These are phyloP conservation scores for Carterocephalus palaemon DNA, from an alignment of 2,888 invertebrate species.

Conservation along the genomic window DNA sequence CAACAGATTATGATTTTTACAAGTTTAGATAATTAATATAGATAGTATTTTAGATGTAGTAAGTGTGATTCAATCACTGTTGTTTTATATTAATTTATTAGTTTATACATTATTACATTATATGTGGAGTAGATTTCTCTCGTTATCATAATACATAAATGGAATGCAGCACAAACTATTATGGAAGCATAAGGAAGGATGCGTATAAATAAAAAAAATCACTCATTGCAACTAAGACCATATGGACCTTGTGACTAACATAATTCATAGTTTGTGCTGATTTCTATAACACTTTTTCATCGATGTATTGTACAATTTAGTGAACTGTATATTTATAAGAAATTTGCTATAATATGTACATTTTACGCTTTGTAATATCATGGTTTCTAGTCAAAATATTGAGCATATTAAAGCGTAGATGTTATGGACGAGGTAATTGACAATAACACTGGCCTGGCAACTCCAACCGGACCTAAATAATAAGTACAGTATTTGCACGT, in stretches of 20 bases:
- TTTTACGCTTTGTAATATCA: conserved; percentile 75
- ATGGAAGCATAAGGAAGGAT: conserved; percentile 27
- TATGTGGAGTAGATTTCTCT: conserved; percentile 29
- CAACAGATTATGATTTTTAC: conserved; percentile 16
- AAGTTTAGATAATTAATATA: conserved; percentile 30
- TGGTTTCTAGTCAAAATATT: conserved; percentile 80
- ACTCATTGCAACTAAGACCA: too few species aligned
- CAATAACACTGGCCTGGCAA: conserved; percentile 74
- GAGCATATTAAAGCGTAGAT: conserved; percentile 76
- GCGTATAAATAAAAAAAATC: too few species aligned
- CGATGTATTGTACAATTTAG: conserved; percentile 75
- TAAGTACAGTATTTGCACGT: conserved; percentile 64
- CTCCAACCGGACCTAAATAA: conserved; percentile 33
- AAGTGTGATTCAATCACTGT: conserved; percentile 56
- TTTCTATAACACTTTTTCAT: conserved; percentile 40
- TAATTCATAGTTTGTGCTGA: conserved; percentile 10
- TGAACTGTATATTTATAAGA: conserved; percentile 70
- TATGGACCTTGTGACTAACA: neutral
- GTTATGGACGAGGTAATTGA: conserved; percentile 74
- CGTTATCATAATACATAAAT: conserved; percentile 29
- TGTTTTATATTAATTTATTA: conserved; percentile 47
- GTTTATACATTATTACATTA: conserved; percentile 20
- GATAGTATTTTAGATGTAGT: conserved; percentile 36
- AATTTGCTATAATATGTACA: conserved; percentile 74
- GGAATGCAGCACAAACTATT: conserved; percentile 13